Conservation (phyloP, 2,888 invertebrate species). For the Merodon equestris region DNA sequence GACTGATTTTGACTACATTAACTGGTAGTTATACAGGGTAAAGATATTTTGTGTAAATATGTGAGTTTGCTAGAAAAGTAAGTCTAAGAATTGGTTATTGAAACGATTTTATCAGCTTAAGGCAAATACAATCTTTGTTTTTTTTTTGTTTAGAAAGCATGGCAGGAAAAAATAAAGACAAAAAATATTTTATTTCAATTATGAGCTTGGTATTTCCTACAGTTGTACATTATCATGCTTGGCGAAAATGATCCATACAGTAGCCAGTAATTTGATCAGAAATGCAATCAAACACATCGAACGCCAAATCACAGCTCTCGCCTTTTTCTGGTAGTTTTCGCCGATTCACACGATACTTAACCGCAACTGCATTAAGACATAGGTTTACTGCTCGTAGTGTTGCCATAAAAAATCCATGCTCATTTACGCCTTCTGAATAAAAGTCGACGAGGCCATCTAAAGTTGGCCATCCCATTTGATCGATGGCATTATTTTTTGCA, state of each 20-base stretch:
- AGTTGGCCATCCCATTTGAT: conserved; percentile 86
- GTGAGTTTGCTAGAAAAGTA: too few relatives aligned
- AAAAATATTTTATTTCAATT: too few relatives aligned
- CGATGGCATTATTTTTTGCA: conserved; percentile 88
- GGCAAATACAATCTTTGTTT: too few relatives aligned
- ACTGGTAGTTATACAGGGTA: too few relatives aligned
- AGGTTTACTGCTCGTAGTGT: conserved; percentile 85
- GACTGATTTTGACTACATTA: too few relatives aligned
- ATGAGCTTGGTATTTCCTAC: too few relatives aligned
- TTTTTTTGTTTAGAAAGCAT: too few relatives aligned
- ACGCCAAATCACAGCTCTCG: conserved; percentile 87
- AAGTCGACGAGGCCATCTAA: conserved; percentile 85
- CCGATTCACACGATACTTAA: conserved; percentile 76
- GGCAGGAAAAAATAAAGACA: too few relatives aligned
- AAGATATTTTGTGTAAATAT: too few relatives aligned
- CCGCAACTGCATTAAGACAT: conserved; percentile 81
- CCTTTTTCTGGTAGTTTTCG: conserved; percentile 81
- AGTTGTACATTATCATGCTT: conserved; percentile 11
- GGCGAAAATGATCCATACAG: conserved; percentile 80
- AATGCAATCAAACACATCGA: conserved; percentile 89
- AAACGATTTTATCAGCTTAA: too few relatives aligned
- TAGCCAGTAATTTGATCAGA: conserved; percentile 88
- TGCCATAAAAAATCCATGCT: conserved; percentile 87
- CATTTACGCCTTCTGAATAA: conserved; percentile 88
- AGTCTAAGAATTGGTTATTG: too few relatives aligned